Conservation (phyloP, 2,113 vertebrate genomes). For the Gila orcuttii region DNA sequence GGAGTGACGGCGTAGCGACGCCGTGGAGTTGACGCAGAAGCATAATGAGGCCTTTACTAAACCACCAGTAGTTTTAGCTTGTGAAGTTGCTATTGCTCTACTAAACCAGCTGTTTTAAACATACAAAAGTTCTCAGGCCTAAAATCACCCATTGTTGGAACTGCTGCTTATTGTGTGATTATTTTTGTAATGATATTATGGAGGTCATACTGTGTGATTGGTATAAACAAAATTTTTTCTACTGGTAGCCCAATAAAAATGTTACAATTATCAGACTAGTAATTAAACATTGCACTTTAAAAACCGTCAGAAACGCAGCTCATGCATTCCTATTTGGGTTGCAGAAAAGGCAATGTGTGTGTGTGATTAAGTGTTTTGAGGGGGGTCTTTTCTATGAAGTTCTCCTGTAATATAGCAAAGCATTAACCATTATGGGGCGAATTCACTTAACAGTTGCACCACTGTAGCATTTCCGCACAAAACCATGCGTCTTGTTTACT, state of each 20-base stretch:
- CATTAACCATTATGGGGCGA: slow-evolving; percentile 1
- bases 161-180: slow-evolving; percentile 55
- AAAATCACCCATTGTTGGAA: slow-evolving; percentile 64
- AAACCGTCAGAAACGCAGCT: slow-evolving; percentile 77
- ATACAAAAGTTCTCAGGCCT: slow-evolving; percentile 63
- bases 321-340: slow-evolving; percentile 82
- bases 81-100: slow-evolving; percentile 72
- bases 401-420: slow-evolving; percentile 54
- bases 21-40: too few relatives aligned
- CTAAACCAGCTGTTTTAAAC: slow-evolving; percentile 54
- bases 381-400: slow-evolving; percentile 62
- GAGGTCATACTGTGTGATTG: slow-evolving; percentile 52
- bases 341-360: slow-evolving; percentile 71
- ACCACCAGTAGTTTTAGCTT: slow-evolving; percentile 46
- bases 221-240: slow-evolving; percentile 57
- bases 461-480: neutral
- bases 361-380: slow-evolving; percentile 40
- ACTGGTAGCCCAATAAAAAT: slow-evolving; percentile 54
- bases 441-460: slow-evolving; percentile 21
- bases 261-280: slow-evolving; percentile 69
- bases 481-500: neutral
- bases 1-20: too few relatives aligned
- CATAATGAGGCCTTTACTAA: too few relatives aligned
- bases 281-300: slow-evolving; percentile 70
- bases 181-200: slow-evolving; percentile 54